Percentiles rank a stretch among this genome's conserved stretches.
Conservation (phyloP, 2,888 invertebrate species). For the Megamerina dolium region DNA sequence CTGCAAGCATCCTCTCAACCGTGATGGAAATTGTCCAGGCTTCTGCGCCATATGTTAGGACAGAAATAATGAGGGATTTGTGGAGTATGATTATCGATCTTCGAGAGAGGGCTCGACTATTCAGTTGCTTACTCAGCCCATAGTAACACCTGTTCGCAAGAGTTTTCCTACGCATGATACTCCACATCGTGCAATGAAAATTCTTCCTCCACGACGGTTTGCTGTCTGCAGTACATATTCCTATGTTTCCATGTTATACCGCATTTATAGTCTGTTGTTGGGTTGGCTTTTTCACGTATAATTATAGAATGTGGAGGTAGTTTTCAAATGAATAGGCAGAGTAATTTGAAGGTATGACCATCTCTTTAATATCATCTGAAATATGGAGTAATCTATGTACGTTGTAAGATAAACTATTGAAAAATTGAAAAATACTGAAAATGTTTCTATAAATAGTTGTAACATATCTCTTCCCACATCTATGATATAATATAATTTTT, state of each 20-base stretch:
- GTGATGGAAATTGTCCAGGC: no score
- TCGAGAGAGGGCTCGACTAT: no score
- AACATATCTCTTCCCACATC: constrained; percentile 3
- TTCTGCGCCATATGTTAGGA: no score
- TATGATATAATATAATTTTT: constrained; percentile 8
- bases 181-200: constrained; percentile 1
- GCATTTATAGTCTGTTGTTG: no score
- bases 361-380: constrained; percentile 6
- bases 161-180: no score
- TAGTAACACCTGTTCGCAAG: no score
- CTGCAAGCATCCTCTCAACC: no score
- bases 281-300: constrained; percentile 7
- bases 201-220: background rate
- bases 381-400: constrained; percentile 17
- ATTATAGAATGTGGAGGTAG: constrained; percentile 7
- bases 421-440: constrained; percentile 16
- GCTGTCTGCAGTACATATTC: background rate
- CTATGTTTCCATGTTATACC: constrained; percentile 6
- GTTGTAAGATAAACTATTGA: no score
- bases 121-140: no score
- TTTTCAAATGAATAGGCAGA: constrained; percentile 18
- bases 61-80: no score
- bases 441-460: constrained; percentile 13
- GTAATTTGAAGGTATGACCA: constrained; percentile 10
- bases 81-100: no score